Conservation (phyloP, 2,797 vertebrate species). For the Morus bassanus region DNA sequence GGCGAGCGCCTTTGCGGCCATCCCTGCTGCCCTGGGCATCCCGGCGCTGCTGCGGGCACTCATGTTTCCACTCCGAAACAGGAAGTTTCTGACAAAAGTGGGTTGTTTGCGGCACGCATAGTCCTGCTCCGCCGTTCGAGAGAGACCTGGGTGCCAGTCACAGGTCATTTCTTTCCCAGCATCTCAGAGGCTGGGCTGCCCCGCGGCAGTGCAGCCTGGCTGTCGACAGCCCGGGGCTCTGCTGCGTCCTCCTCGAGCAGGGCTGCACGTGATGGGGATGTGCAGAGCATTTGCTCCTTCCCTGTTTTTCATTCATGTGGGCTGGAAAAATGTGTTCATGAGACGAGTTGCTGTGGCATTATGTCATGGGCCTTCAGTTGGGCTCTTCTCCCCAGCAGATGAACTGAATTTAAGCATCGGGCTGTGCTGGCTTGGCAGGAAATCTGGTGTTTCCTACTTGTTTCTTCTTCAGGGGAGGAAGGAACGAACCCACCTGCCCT, state of each 20-base stretch:
- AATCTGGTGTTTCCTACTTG: constrained; percentile 41
- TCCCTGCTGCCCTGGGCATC: not conserved
- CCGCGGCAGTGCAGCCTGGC: not conserved
- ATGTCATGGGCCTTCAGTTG: constrained; percentile 66
- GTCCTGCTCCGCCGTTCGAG: fast-evolving
- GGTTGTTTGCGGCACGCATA: not conserved
- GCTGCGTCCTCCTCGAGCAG: not conserved
- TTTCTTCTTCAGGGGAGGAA: not conserved
- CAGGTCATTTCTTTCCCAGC: constrained; percentile 48
- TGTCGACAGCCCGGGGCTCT: not conserved
- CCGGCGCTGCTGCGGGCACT: not conserved
- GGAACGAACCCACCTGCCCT: constrained; percentile 6
- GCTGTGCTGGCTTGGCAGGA: constrained; percentile 46
- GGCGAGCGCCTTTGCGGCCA: fast-evolving
- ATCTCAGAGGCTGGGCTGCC: not conserved
- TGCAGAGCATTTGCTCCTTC: constrained; percentile 15
- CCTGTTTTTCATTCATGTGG: constrained; percentile 73
- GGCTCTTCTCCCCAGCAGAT: constrained; percentile 59
- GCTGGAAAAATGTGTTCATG: constrained; percentile 73
- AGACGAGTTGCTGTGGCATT: constrained; percentile 67
- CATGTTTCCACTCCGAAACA: not conserved
- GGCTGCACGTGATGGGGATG: constrained; percentile 27
- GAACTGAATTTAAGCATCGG: constrained; percentile 36
- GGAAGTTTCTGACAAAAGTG: not conserved
- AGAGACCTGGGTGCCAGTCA: constrained; percentile 16